Conservation (phyloP, 2,797 vertebrate genomes). For the Malacoraja senta region DNA sequence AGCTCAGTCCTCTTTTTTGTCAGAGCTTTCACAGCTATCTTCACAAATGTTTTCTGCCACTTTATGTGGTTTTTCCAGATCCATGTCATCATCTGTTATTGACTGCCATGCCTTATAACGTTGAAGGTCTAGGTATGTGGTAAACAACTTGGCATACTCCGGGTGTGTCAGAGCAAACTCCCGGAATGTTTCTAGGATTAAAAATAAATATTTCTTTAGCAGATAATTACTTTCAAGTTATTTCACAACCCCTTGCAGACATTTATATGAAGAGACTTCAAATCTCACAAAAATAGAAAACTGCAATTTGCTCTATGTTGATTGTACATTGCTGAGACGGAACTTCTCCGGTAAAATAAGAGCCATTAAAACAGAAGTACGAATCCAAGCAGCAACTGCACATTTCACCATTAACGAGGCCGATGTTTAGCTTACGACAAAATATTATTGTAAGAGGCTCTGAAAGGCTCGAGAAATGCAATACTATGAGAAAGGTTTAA, state of each 20-base stretch:
- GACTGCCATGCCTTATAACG: slow-evolving; percentile 68
- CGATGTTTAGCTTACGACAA: neutral
- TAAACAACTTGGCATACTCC: slow-evolving; percentile 88
- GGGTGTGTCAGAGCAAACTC: slow-evolving; percentile 77
- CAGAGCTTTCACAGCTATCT: slow-evolving; percentile 61
- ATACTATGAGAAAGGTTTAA: neutral
- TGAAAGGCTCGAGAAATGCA: neutral
- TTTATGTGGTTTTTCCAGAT: slow-evolving; percentile 48
- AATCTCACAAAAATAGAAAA: neutral
- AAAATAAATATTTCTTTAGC: slow-evolving; percentile 6
- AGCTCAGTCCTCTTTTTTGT: slow-evolving; percentile 87
- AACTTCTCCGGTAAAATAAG: neutral
- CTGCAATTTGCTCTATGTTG: neutral
- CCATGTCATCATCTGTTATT: slow-evolving; percentile 48
- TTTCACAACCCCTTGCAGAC: neutral
- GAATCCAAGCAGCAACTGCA: neutral
- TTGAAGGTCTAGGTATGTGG: slow-evolving; percentile 90
- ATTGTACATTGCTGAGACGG: no score
- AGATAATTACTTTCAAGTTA: neutral
- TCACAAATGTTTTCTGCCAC: slow-evolving; percentile 47
- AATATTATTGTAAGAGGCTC: neutral
- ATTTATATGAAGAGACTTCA: neutral
- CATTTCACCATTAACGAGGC: neutral
- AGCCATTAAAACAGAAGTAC: neutral
- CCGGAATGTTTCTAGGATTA: slow-evolving; percentile 74